These are phyloP conservation scores for Hylomyscus alleni DNA, from an alignment of 2,797 vertebrate genomes.

Conservation along the genomic window DNA sequence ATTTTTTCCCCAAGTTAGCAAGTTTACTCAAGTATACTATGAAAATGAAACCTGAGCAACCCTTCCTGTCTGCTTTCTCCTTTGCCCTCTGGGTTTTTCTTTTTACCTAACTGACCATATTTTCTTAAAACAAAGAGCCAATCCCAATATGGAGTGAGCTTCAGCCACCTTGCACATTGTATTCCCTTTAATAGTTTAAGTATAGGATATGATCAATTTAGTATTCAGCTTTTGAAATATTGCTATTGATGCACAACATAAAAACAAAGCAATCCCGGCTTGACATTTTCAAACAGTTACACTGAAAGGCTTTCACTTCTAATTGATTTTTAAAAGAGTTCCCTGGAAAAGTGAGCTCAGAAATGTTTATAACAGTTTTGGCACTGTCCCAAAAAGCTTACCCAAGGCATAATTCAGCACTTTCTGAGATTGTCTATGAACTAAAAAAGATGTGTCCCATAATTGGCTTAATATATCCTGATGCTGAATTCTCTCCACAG, in stretches of 20 bases:
- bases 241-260: slow-evolving; percentile 83
- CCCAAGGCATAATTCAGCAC: slow-evolving; percentile 88
- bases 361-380: slow-evolving; percentile 90
- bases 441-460: slow-evolving; percentile 84
- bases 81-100: slow-evolving; percentile 7
- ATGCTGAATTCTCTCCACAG: neutral
- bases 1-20: slow-evolving; percentile 82
- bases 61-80: neutral
- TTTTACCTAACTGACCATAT: slow-evolving; percentile 66
- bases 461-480: slow-evolving; percentile 72
- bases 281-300: slow-evolving; percentile 90
- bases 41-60: slow-evolving; percentile 29
- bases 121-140: slow-evolving; percentile 38
- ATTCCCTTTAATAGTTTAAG: slow-evolving; percentile 86
- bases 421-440: slow-evolving; percentile 85
- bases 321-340: slow-evolving; percentile 92
- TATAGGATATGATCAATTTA: slow-evolving; percentile 89
- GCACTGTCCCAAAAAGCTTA: slow-evolving; percentile 90
- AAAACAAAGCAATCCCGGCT: slow-evolving; percentile 79
- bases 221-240: slow-evolving; percentile 88
- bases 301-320: slow-evolving; percentile 89
- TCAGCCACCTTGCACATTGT: slow-evolving; percentile 77
- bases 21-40: slow-evolving; percentile 69
- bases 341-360: slow-evolving; percentile 88
- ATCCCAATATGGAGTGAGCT: slow-evolving; percentile 78